Evolutionary conservation across 2,888 invertebrate species (phyloP).

Genomic region (Cremastinae sp.): DNA sequence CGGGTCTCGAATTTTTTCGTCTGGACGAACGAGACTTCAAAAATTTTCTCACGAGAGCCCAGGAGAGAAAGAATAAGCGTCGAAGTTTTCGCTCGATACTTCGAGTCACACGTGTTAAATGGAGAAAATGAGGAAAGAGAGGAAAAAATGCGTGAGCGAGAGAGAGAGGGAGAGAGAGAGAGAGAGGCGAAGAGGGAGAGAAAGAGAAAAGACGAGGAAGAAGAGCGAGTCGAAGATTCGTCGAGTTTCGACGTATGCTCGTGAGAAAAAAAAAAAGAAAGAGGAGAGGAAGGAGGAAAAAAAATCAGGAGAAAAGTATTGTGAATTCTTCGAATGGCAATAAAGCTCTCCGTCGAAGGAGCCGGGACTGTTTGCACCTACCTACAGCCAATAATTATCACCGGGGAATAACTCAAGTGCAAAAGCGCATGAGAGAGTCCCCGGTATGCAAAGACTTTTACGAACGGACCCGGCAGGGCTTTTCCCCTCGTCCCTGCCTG

Average conservation of each 20-base stretch:
- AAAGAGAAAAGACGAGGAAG: constrained; percentile 15
- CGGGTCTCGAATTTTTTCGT: constrained; percentile 56
- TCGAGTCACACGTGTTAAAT: constrained; percentile 39
- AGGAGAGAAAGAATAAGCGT: constrained; percentile 8
- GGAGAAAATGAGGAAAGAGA: constrained; percentile 33
- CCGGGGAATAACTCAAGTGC: constrained; percentile 64
- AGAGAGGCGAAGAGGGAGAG: constrained; percentile 22
- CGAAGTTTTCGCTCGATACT: constrained; percentile 39
- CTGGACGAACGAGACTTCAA: constrained; percentile 9
- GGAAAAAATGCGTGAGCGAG: constrained; percentile 12
- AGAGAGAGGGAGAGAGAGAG: constrained; percentile 8
- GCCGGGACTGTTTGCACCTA: constrained; percentile 65
- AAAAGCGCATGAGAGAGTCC: background rate
- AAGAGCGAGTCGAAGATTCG: constrained; percentile 29
- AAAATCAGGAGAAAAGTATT: constrained; percentile 43
- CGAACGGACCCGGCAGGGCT: no score
- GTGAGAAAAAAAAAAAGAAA: constrained; percentile 16
- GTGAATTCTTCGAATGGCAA: constrained; percentile 66
- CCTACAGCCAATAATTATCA: constrained; percentile 69
- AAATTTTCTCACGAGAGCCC: constrained; percentile 44
- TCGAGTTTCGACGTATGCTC: constrained; percentile 43
- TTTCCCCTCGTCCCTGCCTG: no score
- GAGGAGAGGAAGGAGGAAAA: constrained; percentile 4
- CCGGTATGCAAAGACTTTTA: no score
- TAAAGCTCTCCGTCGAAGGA: constrained; percentile 61